phyloP scores from a whole-genome alignment of 2,113 vertebrate species.

The Oryzias melastigma region DNA sequence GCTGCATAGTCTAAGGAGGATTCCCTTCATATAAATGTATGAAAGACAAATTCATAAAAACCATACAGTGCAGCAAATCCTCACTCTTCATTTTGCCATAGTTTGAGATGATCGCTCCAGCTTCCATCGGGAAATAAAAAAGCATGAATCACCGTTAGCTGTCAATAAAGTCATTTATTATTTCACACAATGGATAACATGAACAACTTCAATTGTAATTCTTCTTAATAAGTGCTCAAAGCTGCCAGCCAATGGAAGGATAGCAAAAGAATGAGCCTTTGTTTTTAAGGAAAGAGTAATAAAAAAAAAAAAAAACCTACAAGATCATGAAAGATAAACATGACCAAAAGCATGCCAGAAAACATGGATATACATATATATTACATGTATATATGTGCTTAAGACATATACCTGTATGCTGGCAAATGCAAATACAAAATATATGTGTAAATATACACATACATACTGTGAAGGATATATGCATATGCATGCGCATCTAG shows the following conservation, averaged over 20 bases:
- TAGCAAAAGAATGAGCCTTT: conserved; percentile 96
- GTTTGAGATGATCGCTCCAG: background rate
- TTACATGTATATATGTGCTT: conserved; percentile 82
- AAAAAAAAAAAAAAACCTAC: conserved; percentile 87
- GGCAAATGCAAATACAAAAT: conserved; percentile 78
- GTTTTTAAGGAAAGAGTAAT: conserved; percentile 84
- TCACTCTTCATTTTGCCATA: conserved; percentile 8
- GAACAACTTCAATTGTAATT: conserved; percentile 98
- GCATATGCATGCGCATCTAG: conserved; percentile 81
- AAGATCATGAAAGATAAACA: conserved; percentile 96
- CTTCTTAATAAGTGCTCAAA: conserved; percentile 95
- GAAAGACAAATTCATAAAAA: too few relatives aligned
- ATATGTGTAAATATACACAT: conserved; percentile 78
- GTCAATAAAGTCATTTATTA: conserved; percentile 88
- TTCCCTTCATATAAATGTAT: conserved; percentile 48
- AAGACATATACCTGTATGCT: conserved; percentile 79
- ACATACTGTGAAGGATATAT: conserved; percentile 82
- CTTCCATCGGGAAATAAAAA: conserved; percentile 25
- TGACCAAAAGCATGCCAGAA: conserved; percentile 97
- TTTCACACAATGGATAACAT: conserved; percentile 99
- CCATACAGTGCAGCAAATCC: conserved; percentile 29
- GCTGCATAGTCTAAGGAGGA: conserved; percentile 59
- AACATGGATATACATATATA: conserved; percentile 84
- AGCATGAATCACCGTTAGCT: conserved; percentile 51
- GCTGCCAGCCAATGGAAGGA: conserved; percentile 94